Base-by-base conservation (phyloP, 2,888 invertebrate genomes). In the Dynastes grantii region DNA sequence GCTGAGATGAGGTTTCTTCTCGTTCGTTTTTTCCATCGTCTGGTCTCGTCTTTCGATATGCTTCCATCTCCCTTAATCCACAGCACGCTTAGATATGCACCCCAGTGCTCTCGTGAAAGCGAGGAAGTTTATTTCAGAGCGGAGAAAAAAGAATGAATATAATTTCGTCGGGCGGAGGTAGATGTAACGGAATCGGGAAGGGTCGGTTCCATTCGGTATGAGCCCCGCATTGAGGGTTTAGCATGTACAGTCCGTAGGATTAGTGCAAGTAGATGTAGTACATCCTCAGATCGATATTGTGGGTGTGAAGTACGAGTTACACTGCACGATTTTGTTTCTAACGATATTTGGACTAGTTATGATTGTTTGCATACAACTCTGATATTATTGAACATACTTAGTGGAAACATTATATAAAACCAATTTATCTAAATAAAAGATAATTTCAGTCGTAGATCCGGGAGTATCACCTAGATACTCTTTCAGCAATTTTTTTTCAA, bases 261-360 rank as follows among this genome's bases (percentile, higher is more conserved):
- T 83, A 83, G 84, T 81, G 80, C 81, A 82, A 80, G 81, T 81
- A 83, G 82, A 81, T 58, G 73, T 58, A 73, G 82, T 81, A 76
- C 81, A 80, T 79, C 81, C 82, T 81, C 80, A 71, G 82, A 83
- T 84, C 83, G 82, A 84, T 83, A 84, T 83, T 77, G 80, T 81
- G 83, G 81, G 83, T 79, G 83, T 81, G 80, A 81, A 83, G 83
- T 81, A 81, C 80, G 80, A 67, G 81, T 83, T 80, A 83, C 82
- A 81, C 71, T 63, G 64, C 51, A 67, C 73, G 76, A 79, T 49
- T 76, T 71, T 78, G 32, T 73, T 64, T 64, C 22, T 58, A 9
- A 6, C 22, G 5, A 2, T 58, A 58, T 58, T 22, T 58, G 22
- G 22, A 22, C 22, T 58, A 58, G 55, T 58, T 45, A 8, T 8